A percentile compares a stretch with the other conserved stretches of the same genome.
These are phyloP conservation scores for Halcyon malimbica DNA, from an alignment of 2,113 vertebrate genomes.

Conservation along the genomic window DNA sequence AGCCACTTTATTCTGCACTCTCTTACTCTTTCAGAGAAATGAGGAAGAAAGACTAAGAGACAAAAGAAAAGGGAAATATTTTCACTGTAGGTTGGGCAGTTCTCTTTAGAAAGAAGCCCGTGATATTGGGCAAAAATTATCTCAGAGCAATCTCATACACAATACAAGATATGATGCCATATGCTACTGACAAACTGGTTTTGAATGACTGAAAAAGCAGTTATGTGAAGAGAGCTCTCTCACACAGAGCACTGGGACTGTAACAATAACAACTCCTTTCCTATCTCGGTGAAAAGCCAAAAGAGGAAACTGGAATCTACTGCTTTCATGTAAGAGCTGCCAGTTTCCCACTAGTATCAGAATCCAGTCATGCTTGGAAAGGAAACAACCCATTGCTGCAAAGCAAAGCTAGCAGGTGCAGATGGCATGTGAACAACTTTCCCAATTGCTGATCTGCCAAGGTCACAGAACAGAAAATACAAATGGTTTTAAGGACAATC, in stretches of 20 bases:
- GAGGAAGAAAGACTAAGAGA: neutral
- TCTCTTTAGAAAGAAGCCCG: neutral
- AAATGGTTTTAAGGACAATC: neutral
- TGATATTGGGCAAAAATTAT: neutral
- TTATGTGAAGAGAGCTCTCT: neutral
- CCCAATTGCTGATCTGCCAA: neutral
- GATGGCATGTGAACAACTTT: neutral
- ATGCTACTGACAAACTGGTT: neutral
- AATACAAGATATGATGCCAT: neutral
- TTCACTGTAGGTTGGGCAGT: neutral
- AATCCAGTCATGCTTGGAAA: slow-evolving; percentile 20
- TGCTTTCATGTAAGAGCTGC: neutral
- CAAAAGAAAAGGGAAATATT: neutral
- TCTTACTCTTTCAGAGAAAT: neutral
- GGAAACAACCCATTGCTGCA: neutral
- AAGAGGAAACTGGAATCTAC: slow-evolving; percentile 27
- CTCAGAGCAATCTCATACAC: neutral
- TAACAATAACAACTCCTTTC: slow-evolving; percentile 29
- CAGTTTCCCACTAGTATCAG: slow-evolving; percentile 22
- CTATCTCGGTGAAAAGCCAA: neutral
- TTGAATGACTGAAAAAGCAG: neutral
- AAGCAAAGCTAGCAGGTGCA: neutral
- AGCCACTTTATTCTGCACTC: neutral
- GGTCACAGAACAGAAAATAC: slow-evolving; percentile 11
- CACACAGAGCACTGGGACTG: neutral